Conservation (phyloP, 2,113 vertebrate species). For the Engraulis encrasicolus region DNA sequence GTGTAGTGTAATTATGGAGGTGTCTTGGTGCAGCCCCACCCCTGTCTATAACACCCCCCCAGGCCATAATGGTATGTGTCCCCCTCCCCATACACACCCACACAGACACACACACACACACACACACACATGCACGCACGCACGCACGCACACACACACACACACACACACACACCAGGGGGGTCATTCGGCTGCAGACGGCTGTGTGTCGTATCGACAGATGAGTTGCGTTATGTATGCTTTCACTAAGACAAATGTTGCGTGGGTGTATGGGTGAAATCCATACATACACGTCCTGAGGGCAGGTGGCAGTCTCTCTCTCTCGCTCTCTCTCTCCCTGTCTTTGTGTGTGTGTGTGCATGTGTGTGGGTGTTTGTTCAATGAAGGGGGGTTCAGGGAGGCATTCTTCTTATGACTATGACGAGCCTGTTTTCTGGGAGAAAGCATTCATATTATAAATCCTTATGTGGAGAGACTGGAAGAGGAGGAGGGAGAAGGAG, state of each 20-base stretch:
- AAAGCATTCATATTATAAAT: too few species aligned
- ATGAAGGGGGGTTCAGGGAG: not conserved
- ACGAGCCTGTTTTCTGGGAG: slow-evolving; percentile 14
- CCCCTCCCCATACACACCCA: not conserved
- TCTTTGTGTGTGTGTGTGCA: slow-evolving; percentile 30
- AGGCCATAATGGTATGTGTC: too few species aligned
- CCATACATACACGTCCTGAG: slow-evolving; percentile 24
- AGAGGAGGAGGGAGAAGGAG: too few species aligned
- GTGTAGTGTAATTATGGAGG: too few species aligned
- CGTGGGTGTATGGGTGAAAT: slow-evolving; percentile 18
- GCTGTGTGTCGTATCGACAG: not conserved
- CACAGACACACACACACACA: not conserved
- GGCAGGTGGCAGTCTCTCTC: slow-evolving; percentile 26
- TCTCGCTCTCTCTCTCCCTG: too few species aligned
- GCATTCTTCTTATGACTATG: slow-evolving; percentile 26
- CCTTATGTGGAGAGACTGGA: too few species aligned
- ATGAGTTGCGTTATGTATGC: not conserved
- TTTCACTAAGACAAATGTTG: slow-evolving; percentile 24
- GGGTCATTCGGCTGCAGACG: not conserved
- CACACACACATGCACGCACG: not conserved
- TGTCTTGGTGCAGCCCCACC: too few species aligned
- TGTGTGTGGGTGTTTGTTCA: not conserved
- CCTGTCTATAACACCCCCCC: too few species aligned
- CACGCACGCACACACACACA: not conserved
- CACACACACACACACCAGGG: slow-evolving; percentile 19